Base-by-base conservation (phyloP, 2,888 invertebrate species). In the Rhorus exstirpatorius region DNA sequence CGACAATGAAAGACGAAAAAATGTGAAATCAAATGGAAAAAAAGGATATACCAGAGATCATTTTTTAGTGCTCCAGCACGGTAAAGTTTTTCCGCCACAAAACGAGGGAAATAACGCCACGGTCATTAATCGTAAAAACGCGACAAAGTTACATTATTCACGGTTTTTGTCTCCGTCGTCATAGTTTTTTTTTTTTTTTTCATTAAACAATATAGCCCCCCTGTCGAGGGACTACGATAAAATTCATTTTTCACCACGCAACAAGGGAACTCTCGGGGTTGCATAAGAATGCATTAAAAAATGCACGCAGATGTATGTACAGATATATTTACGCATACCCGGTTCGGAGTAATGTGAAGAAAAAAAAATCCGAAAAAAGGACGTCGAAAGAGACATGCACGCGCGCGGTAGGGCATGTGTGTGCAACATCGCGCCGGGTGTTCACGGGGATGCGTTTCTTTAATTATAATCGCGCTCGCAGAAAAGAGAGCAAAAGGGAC, bases 381-480 rank as follows among this genome's bases (percentile, higher is more conserved):
- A 26, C 1, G 7, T 38, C 19, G 21, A 17, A 17, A 10, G 17
- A 19, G 26, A 51, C 10, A 53, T 2, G 12, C 4, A 21, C 26
- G 38, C 51, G 38, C 51, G 7, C 8, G 19, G n/a, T 41, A 35
- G 12, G 19, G 21, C 51, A 51, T 19, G 38, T 65, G 65, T 55
- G 53, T 35, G 46, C 61, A 60, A 1, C 19, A 44, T 31, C 51
- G 10, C 35, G 14, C 8, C 26, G 49, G 10, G 38, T 17, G 49
- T 49, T 21, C 65, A n/a, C 65, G 65, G 14, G 14, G 31, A 49
- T 49, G 65, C 49, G 41, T 58, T 71, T 55, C 26, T 71, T 60
- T 35, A 58, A 71, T 71, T 46, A 58, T 46, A 60, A 71, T 71
- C 26, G 71, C 19, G 12, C 60, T 19, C n/a, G 4, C n/a, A 26